Percentiles rank a stretch among this genome's conserved stretches.
phyloP scores from a whole-genome alignment of 2,888 invertebrate genomes.

The Hydraecia micacea region DNA sequence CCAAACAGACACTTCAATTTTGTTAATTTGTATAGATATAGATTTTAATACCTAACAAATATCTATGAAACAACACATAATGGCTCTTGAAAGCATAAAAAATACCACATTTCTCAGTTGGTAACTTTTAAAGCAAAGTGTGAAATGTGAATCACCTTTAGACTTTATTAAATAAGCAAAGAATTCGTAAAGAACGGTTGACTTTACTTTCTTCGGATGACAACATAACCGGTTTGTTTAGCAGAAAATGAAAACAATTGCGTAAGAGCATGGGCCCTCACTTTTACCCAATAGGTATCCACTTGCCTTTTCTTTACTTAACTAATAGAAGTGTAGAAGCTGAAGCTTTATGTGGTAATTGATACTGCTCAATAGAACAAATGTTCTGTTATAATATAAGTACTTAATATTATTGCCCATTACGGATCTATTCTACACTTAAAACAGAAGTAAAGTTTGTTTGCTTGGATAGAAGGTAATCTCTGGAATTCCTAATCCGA shows the following conservation, averaged over 20 bases:
- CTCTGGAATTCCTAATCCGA: background rate
- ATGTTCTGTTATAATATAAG: constrained; percentile 16
- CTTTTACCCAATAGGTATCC: constrained; percentile 44
- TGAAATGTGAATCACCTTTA: background rate
- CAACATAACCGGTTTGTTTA: constrained; percentile 50
- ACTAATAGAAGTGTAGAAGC: constrained; percentile 34
- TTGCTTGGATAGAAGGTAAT: background rate
- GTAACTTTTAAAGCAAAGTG: too few relatives aligned
- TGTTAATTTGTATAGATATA: too few relatives aligned
- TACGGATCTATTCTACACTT: background rate
- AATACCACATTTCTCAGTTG: background rate
- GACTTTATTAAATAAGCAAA: background rate
- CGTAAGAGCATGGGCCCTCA: constrained; percentile 41
- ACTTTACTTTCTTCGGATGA: constrained; percentile 50
- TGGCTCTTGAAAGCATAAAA: background rate
- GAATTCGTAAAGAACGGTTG: constrained; percentile 28
- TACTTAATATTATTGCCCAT: background rate
- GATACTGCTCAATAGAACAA: constrained; percentile 8
- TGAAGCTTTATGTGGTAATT: constrained; percentile 14
- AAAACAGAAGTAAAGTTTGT: background rate
- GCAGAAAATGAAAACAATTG: constrained; percentile 60
- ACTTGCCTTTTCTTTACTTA: constrained; percentile 53
- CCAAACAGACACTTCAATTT: too few relatives aligned
- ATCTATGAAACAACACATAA: background rate
- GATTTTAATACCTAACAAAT: too few relatives aligned